phyloP scores from a whole-genome alignment of 2,797 vertebrate species.

The Halcyon leucocephala region DNA sequence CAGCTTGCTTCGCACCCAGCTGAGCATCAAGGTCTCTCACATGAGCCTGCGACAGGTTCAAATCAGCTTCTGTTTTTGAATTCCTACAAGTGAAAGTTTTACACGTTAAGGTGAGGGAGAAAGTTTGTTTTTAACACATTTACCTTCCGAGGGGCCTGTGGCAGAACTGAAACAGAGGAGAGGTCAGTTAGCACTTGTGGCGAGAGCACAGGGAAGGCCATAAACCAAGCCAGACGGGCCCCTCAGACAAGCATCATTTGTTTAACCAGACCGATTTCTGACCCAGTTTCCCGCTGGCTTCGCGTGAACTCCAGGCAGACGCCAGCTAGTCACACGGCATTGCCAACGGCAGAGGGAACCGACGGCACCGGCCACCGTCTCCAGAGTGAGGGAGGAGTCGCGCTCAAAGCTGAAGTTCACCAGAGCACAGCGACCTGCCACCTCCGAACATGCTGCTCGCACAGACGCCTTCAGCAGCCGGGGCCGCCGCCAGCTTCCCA shows the following conservation, averaged over 20 bases:
- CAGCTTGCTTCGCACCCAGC: slow-evolving; percentile 80
- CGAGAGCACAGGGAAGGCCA: neutral
- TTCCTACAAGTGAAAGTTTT: slow-evolving; percentile 74
- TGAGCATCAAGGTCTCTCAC: slow-evolving; percentile 78
- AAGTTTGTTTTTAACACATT: neutral
- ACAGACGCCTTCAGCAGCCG: too few relatives aligned
- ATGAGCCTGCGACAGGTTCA: slow-evolving; percentile 69
- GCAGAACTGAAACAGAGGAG: neutral
- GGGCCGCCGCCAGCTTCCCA: too few relatives aligned
- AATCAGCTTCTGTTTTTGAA: slow-evolving; percentile 83
- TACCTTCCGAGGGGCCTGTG: neutral
- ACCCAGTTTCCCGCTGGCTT: neutral
- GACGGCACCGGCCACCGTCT: accelerated
- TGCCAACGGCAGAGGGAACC: neutral
- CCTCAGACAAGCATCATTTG: neutral
- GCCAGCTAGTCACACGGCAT: neutral
- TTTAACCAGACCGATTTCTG: neutral
- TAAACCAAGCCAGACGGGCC: neutral
- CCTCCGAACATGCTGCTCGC: too few relatives aligned
- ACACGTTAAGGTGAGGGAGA: neutral
- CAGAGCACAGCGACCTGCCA: neutral
- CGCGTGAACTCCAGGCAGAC: neutral
- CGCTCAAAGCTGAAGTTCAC: accelerated
- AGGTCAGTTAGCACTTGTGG: neutral
- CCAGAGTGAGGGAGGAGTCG: neutral